These are phyloP conservation scores for Loris lydekkerianus DNA, from an alignment of 2,797 vertebrate species.

Conservation along the genomic window DNA sequence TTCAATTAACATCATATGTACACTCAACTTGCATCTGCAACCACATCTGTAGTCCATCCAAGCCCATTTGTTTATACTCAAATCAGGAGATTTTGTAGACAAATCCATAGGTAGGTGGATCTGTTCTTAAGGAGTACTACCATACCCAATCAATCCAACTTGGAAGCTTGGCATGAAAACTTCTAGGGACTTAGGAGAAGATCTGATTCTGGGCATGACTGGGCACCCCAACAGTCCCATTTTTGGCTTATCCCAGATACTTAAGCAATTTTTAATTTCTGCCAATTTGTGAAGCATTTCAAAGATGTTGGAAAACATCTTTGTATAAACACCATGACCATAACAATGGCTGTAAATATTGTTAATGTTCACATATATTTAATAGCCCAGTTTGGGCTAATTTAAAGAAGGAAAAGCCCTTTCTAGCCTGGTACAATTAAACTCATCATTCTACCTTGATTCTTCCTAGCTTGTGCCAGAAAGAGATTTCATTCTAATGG, in stretches of 20 bases:
- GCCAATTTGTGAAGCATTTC: slow-evolving; percentile 55
- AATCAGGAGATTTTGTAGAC: slow-evolving; percentile 63
- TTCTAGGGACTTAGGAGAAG: not conserved
- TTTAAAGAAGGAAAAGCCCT: slow-evolving; percentile 61
- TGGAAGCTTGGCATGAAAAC: not conserved
- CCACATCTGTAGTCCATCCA: slow-evolving; percentile 44
- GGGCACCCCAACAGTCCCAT: not conserved
- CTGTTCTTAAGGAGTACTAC: slow-evolving; percentile 48
- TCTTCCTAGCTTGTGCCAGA: slow-evolving; percentile 69
- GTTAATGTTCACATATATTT: slow-evolving; percentile 59
- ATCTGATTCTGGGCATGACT: not conserved
- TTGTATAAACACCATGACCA: slow-evolving; percentile 26
- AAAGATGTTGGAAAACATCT: slow-evolving; percentile 65
- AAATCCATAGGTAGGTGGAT: slow-evolving; percentile 45
- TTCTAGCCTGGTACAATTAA: slow-evolving; percentile 27
- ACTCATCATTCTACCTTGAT: slow-evolving; percentile 70
- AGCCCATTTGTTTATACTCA: slow-evolving; percentile 58
- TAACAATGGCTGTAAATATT: slow-evolving; percentile 47
- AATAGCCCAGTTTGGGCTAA: slow-evolving; percentile 54
- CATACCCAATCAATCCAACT: slow-evolving; percentile 37
- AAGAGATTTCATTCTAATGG: slow-evolving; percentile 76
- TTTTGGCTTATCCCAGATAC: not conserved
- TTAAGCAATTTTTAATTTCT: slow-evolving; percentile 51
- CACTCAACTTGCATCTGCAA: slow-evolving; percentile 23
- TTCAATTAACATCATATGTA: slow-evolving; percentile 39